Base-by-base conservation (phyloP, 2,888 invertebrate genomes). In the Heteromurus nitidus region DNA sequence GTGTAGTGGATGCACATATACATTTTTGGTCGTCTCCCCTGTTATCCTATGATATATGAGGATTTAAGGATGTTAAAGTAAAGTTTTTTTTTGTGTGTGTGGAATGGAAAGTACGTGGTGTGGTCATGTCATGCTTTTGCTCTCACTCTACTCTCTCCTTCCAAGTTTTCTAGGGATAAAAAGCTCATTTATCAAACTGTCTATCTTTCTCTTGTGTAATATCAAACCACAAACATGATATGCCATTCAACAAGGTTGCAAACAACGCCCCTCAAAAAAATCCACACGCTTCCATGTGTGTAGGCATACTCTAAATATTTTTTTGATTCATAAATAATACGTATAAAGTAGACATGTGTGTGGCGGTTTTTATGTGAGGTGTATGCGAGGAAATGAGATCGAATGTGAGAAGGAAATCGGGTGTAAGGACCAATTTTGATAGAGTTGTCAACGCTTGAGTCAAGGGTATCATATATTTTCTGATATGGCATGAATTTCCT, bases 131-230 rank as follows among this genome's bases (percentile, higher is more conserved):
- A 44, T 36, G 36, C 36, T 9, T 13, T 36, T 36, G 13, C 5
- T 13, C 7, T 13, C 36, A 13, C 36, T 36, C 36, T 36, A 36
- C 7, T 36, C 13, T 36, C 36, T 36, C 50, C 11, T 50, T 18
- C 11, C 62, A 62, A 24, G 73, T 62, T 74, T 36, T 20, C 31
- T 74, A 53, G 18, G 68, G 67, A 76, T 60, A 76, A 76, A 75
- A 75, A 67, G 77, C 77, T 77, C 77, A 77, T 77, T 69, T 69
- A 77, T 77, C 77, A 77, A 69, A n/a, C 69, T 55, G 77, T 77
- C 77, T 77, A 62, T 69, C 62, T 69, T 26, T 9, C 11, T n/a
- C 11, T n/a, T 18, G 31, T 31, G n/a, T 11, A 11, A 53, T 9
- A 53, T 2, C 11, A 50, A 50, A 9, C 3, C 50, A n/a, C 9